Evolutionary conservation across 1,140 invertebrate species (phyloP).

Genomic region (Heterodera carotae): DNA sequence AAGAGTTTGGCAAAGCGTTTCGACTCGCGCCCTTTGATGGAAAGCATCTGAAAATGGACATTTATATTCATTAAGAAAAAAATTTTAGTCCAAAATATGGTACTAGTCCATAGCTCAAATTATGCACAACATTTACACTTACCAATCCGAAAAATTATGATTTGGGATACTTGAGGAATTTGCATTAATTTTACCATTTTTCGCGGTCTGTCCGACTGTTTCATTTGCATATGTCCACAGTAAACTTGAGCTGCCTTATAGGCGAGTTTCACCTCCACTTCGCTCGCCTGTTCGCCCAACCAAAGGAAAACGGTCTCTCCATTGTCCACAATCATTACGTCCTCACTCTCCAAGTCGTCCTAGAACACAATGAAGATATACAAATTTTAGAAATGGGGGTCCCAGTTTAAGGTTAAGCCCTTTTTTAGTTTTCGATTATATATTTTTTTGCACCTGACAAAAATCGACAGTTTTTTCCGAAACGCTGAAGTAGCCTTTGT

Average conservation of each 20-base stretch:
- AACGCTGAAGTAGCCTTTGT: conserved; percentile 97
- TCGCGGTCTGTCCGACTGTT: conserved; percentile 85
- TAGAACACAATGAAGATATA: conserved; percentile 65
- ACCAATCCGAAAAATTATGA: too few species aligned
- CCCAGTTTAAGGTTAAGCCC: too few species aligned
- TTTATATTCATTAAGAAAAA: too few species aligned
- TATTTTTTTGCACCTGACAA: conserved; percentile 78
- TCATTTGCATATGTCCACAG: conserved; percentile 91
- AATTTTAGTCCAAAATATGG: too few species aligned
- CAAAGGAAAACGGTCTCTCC: conserved; percentile 96
- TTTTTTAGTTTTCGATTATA: too few species aligned
- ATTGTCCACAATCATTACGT: conserved; percentile 99
- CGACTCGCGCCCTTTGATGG: conserved; percentile 93
- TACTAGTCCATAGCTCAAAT: too few species aligned
- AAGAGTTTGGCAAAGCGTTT: conserved; percentile 94
- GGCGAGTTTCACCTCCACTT: conserved; percentile 97
- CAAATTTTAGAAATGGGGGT: conserved; percentile 8
- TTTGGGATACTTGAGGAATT: too few species aligned
- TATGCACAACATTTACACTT: too few species aligned
- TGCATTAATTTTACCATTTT: conserved; percentile 72
- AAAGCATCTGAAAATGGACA: conserved; percentile 73
- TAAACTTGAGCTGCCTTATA: conserved; percentile 99
- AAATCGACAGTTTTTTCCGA: conserved; percentile 99
- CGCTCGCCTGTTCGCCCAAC: conserved; percentile 87
- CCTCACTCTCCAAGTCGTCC: conserved; percentile 98